Percentiles rank a stretch among this genome's conserved stretches.
Conservation (phyloP, 2,113 vertebrate species). For the Tauraco erythrolophus region DNA sequence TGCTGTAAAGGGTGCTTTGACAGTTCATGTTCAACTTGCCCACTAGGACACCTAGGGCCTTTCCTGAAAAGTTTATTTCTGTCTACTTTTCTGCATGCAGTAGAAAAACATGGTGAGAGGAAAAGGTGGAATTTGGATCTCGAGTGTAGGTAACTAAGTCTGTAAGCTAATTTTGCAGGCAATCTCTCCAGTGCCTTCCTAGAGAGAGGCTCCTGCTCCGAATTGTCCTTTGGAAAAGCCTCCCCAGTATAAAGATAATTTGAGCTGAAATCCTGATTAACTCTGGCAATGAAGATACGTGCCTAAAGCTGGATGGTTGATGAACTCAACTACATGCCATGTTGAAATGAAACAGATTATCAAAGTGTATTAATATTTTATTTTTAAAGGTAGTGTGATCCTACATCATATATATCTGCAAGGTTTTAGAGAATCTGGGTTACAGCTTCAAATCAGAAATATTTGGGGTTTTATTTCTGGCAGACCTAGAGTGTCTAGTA, state of each 20-base stretch:
- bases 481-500: background rate
- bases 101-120: background rate
- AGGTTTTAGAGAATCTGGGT: slow-evolving; percentile 3
- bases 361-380: background rate
- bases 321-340: background rate
- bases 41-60: background rate
- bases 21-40: background rate
- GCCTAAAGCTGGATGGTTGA: background rate
- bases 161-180: background rate
- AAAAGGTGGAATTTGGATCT: background rate
- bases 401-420: background rate
- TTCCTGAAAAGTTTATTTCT: background rate
- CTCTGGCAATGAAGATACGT: background rate
- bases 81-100: background rate
- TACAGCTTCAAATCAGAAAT: slow-evolving; percentile 20
- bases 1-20: background rate
- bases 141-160: background rate
- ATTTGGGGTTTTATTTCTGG: background rate
- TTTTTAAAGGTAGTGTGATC: background rate
- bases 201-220: background rate
- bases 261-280: background rate
- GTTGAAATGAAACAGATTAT: slow-evolving; percentile 34
- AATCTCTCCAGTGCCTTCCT: background rate
- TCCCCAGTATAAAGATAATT: background rate
- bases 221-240: background rate